Evolutionary conservation across 2,888 invertebrate genomes (phyloP).

Genomic region (Mactromeris polynyma): DNA sequence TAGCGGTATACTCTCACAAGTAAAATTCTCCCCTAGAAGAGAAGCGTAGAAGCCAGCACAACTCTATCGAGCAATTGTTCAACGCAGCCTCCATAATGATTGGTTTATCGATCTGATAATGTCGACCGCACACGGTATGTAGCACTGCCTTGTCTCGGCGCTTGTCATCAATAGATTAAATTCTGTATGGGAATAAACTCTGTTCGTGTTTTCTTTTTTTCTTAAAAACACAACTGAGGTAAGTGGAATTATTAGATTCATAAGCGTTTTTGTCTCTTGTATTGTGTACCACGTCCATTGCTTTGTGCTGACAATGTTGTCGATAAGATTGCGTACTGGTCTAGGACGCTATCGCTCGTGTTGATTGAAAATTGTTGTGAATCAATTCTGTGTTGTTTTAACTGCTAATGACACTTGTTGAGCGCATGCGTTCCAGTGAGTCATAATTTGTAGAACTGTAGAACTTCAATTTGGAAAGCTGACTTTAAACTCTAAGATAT

Average conservation of each 20-base stretch:
- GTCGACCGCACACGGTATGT: slow-evolving; percentile 11
- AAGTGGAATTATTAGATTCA: background rate
- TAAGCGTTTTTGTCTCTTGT: background rate
- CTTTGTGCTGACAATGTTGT: background rate
- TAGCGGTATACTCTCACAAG: background rate
- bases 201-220: background rate
- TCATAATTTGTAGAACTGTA: background rate
- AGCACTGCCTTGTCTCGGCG: background rate
- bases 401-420: background rate
- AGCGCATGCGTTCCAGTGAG: background rate
- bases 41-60: background rate
- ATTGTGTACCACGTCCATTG: background rate
- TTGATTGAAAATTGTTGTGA: slow-evolving; percentile 6
- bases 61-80: slow-evolving; percentile 13
- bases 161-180: slow-evolving; percentile 2
- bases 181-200: background rate
- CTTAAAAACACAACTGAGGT: background rate
- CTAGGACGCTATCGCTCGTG: too few species aligned
- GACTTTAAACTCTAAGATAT: too few species aligned
- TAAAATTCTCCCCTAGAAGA: background rate
- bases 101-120: background rate
- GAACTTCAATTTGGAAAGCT: too few species aligned
- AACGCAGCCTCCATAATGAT: background rate
- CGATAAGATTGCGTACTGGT: background rate
- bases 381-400: background rate